Percentiles rank a stretch among this genome's conserved stretches.
These are phyloP conservation scores for Harpalus rufipes DNA, from an alignment of 2,888 invertebrate genomes.

Conservation along the genomic window DNA sequence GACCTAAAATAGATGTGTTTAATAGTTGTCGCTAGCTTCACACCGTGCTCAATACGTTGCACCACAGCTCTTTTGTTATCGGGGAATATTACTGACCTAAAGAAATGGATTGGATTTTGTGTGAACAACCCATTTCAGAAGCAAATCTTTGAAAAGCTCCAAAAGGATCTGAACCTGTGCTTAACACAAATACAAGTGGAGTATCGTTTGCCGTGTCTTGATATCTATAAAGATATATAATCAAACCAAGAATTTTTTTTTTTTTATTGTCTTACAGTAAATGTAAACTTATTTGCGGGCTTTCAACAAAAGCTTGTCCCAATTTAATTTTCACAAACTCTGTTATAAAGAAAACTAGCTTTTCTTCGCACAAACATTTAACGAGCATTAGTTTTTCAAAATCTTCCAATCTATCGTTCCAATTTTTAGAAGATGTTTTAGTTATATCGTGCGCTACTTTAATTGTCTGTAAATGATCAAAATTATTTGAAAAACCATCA, in stretches of 20 bases:
- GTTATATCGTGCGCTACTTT: slow-evolving; percentile 78
- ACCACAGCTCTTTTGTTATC: too few relatives aligned
- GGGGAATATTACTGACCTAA: slow-evolving; percentile 82
- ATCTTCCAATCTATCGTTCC: slow-evolving; percentile 82
- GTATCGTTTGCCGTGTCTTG: slow-evolving; percentile 85
- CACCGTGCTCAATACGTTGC: too few relatives aligned
- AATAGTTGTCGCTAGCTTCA: too few relatives aligned
- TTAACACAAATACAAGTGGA: slow-evolving; percentile 91
- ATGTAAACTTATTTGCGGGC: slow-evolving; percentile 86
- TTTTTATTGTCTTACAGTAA: slow-evolving; percentile 78
- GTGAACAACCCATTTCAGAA: slow-evolving; percentile 84
- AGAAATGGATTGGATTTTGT: slow-evolving; percentile 89
- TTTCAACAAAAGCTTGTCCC: slow-evolving; percentile 90
- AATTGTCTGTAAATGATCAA: slow-evolving; percentile 78
- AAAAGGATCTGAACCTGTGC: slow-evolving; percentile 94
- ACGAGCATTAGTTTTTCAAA: slow-evolving; percentile 92
- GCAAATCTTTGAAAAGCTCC: slow-evolving; percentile 90
- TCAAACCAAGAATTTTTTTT: too few relatives aligned
- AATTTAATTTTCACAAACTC: slow-evolving; percentile 88
- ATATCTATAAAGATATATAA: slow-evolving; percentile 78
- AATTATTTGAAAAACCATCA: neutral
- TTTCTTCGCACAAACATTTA: slow-evolving; percentile 88
- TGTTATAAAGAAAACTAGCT: slow-evolving; percentile 89
- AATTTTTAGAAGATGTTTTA: slow-evolving; percentile 76
- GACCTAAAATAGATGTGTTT: slow-evolving; percentile 75